A percentile compares a stretch with the other conserved stretches of the same genome.
Evolutionary conservation across 1,140 invertebrate species (phyloP).

Genomic region (Papilio helenus): DNA sequence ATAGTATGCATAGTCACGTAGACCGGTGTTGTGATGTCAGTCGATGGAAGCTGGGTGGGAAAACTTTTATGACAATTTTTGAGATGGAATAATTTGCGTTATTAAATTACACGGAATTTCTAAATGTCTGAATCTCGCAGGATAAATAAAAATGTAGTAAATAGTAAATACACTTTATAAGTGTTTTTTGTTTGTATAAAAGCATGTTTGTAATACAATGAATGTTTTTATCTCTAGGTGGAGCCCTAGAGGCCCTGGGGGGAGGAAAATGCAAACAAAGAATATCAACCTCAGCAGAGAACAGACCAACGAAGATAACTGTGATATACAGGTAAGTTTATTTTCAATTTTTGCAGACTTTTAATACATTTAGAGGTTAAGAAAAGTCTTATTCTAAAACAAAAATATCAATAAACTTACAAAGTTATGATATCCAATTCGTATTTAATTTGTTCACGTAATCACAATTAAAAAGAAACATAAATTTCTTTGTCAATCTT

Average conservation of each 20-base stretch:
- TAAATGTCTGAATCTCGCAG: no score
- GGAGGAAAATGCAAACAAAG: slow-evolving; percentile 77
- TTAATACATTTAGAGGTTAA: no score
- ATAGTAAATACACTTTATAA: no score
- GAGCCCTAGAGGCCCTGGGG: slow-evolving; percentile 41
- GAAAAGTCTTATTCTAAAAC: no score
- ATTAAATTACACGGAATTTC: no score
- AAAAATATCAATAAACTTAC: neutral
- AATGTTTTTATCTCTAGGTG: slow-evolving; percentile 50
- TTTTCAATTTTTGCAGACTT: no score
- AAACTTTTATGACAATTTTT: neutral
- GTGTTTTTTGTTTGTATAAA: neutral
- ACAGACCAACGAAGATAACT: slow-evolving; percentile 68
- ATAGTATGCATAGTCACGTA: neutral
- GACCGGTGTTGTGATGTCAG: neutral
- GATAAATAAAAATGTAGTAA: no score
- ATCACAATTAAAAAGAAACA: neutral
- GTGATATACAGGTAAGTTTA: slow-evolving; percentile 63
- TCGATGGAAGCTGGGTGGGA: neutral
- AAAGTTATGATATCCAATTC: neutral
- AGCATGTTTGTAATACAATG: neutral
- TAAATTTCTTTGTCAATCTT: slow-evolving; percentile 11
- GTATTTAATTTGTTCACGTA: neutral
- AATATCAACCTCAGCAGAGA: slow-evolving; percentile 76
- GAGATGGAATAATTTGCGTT: neutral